Evolutionary conservation across 2,888 invertebrate genomes (phyloP), one percentile per base, ranked within the genome.

Genomic region (Eustalomyia histrio): DNA sequence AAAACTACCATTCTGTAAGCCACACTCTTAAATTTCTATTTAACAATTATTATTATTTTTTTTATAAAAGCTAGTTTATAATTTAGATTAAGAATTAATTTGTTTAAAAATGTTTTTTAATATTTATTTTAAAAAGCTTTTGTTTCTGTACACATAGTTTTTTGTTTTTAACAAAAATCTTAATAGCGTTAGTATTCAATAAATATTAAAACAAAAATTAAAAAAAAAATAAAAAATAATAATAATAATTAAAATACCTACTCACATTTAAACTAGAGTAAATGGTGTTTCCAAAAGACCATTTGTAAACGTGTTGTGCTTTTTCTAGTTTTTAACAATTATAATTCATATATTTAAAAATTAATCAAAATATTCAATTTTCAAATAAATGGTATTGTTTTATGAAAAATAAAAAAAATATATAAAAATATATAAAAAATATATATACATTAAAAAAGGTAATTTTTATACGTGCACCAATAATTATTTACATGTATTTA

Each of bases 281-380:
- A 81, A 89, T 88, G 89, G 89, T 88, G 85, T 88, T 88, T 89
- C 81, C 84, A 87, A 88, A 89, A 88, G 86, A 87, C 89, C 89
- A 88, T 88, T 88, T 88, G 88, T 87, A 88, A 89, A 88, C 87
- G 89, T 88, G 89, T 88, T 88, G 88, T 88, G 88, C 88, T 89
- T 88, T 84, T 88, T 89, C 85, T 88, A 87, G 89, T 86, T 86
- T 88, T 88, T 88, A 88, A 88, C 84, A 86, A 83, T 82, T 83
- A 83, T 76, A 85, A 85, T 82, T 83, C 68, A 83, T 79, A 82
- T 60, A 79, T 80, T 74, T 57, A 83, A 43, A 71, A 73, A 71
- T 60, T 73, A 76, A 74, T 67, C 68, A 73, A 79, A 80, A 76
- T 76, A 79, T 68, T 68, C 33, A 78, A 74, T 68, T 71, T 76